These are phyloP conservation scores for Eudemis profundana DNA, from an alignment of 2,888 invertebrate species.

Conservation along the genomic window DNA sequence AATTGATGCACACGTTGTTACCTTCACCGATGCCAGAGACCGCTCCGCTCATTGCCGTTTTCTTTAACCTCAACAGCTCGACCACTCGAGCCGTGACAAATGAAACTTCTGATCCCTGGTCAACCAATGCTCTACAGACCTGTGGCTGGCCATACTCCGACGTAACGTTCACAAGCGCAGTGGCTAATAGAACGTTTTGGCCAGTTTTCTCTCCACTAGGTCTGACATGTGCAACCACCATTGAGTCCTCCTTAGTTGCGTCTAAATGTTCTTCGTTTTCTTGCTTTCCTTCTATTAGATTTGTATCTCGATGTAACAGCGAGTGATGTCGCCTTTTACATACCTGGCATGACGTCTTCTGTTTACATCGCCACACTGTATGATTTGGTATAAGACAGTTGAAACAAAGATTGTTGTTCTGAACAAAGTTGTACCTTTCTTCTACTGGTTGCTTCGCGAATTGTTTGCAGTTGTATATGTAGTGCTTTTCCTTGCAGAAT, in stretches of 20 bases:
- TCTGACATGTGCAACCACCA: conserved; percentile 13
- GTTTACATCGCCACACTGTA: no score
- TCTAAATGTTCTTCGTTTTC: neutral
- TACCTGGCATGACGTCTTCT: neutral
- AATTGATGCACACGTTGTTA: neutral
- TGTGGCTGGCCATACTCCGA: conserved; percentile 14
- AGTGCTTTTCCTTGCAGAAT: no score
- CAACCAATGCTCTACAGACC: conserved; percentile 31
- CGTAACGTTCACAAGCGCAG: conserved; percentile 30
- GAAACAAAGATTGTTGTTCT: conserved; percentile 22
- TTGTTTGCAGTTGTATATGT: conserved; percentile 23
- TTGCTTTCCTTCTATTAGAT: conserved; percentile 1
- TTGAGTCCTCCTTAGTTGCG: conserved; percentile 2
- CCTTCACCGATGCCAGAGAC: no score
- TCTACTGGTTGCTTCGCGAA: conserved; percentile 7
- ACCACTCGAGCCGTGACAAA: conserved; percentile 25
- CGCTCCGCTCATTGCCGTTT: conserved; percentile 18
- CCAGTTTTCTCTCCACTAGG: conserved; percentile 16
- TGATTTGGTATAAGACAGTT: conserved; percentile 24
- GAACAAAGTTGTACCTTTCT: conserved; percentile 3
- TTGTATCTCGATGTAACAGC: conserved; percentile 21
- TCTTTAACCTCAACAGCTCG: conserved; percentile 15
- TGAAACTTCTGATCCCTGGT: no score
- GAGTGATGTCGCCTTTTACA: conserved; percentile 14
- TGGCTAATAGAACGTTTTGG: conserved; percentile 29